phyloP scores from a whole-genome alignment of 2,888 invertebrate genomes.

The Serrognathus titanus region DNA sequence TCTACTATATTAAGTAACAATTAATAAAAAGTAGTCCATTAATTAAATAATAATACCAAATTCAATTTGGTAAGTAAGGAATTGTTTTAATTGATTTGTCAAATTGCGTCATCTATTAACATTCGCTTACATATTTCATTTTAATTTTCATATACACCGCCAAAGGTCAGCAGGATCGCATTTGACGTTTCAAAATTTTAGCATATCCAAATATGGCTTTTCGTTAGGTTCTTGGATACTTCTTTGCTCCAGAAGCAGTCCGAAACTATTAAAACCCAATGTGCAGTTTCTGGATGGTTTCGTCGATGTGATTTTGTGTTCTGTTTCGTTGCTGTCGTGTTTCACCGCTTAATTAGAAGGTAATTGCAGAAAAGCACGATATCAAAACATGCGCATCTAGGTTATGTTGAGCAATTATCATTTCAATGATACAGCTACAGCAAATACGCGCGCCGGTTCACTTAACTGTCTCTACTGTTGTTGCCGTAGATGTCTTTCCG shows the following conservation, averaged over 20 bases:
- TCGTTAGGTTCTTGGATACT: constrained; percentile 31
- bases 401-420: constrained; percentile 12
- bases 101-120: too few species aligned
- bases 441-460: background rate
- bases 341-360: constrained; percentile 6
- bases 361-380: constrained; percentile 5
- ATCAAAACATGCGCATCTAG: constrained; percentile 11
- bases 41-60: too few species aligned
- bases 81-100: too few species aligned
- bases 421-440: background rate
- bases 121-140: too few species aligned
- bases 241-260: constrained; percentile 38
- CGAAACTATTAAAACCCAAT: constrained; percentile 18
- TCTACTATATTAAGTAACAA: too few species aligned
- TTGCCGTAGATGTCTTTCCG: constrained; percentile 84
- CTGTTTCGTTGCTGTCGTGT: constrained; percentile 6
- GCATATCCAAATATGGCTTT: constrained; percentile 52
- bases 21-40: too few species aligned
- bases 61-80: too few species aligned
- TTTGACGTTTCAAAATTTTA: constrained; percentile 49
- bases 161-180: constrained; percentile 14
- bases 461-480: constrained; percentile 14
- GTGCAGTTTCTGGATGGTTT: constrained; percentile 16
- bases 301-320: constrained; percentile 21
- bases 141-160: constrained; percentile 5